phyloP scores from a whole-genome alignment of 2,888 invertebrate genomes.

The Spisula subtruncata region DNA sequence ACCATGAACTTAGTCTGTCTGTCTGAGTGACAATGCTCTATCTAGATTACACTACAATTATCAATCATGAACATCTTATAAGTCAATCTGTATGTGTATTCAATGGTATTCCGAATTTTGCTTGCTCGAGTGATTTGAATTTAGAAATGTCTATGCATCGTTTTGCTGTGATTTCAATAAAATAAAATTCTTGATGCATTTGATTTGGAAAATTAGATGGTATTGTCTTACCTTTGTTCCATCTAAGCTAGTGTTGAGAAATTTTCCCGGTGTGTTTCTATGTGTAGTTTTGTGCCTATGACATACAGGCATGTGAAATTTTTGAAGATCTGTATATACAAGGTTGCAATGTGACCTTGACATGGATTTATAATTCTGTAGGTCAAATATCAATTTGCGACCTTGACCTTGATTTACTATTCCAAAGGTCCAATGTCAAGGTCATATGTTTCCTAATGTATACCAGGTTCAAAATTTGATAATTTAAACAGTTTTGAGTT shows the following conservation, averaged over 20 bases:
- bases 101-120: background rate
- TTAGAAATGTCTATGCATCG: background rate
- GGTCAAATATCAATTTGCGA: background rate
- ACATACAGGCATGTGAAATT: background rate
- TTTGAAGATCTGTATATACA: background rate
- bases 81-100: background rate
- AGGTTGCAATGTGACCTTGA: background rate
- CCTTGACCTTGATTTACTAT: background rate
- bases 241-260: background rate
- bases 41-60: background rate
- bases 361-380: background rate
- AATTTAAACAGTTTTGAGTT: background rate
- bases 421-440: background rate
- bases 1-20: too few species aligned
- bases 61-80: background rate
- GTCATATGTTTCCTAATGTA: background rate
- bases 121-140: slow-evolving; percentile 6
- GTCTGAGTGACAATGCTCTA: background rate
- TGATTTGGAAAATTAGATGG: background rate
- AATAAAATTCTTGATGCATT: background rate
- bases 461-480: background rate
- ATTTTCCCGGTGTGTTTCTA: background rate
- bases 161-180: background rate
- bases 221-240: background rate
- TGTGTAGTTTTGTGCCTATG: background rate